Base-by-base conservation (phyloP, 1,140 invertebrate species). In the Nautilus pompilius region DNA sequence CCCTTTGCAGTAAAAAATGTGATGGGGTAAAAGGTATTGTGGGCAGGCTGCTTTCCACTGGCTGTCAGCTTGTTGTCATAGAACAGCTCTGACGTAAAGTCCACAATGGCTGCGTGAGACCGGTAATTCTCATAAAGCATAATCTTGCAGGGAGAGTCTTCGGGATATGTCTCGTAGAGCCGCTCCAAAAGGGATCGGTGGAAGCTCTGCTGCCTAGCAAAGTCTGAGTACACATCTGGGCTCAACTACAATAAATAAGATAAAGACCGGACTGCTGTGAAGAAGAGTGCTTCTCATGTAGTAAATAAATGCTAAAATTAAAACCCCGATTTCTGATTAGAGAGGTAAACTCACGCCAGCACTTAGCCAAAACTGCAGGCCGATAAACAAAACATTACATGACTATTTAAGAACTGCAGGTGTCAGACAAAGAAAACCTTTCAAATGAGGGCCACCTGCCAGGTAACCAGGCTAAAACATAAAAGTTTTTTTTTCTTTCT, bases 41-140 rank as follows among this genome's bases (percentile, higher is more conserved):
- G 90, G 6, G 84, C 76, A 0, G 87, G 86, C 70, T 89, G 87
- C 65, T 89, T 88, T 6, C 88, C 89, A 56, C 88, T 89, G 10
- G 90, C 87, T 26, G 90, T 85, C 53, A 93, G 82, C 71, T 90
- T 88, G 62, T 90, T 89, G 55, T 91, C 90, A 77, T 95, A 95
- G 76, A 94, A 92, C 0, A 91, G 83, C 67, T 91, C 89, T 0
- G 91, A 93, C 1, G 91, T 92, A 71, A 91, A 90, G 67, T 87
- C 79, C 30, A 93, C 89, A 30, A 95, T 93, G 30, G 90, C 90
- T 58, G 89, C 86, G 79, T 94, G 92, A 0, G 92, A 91, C 41
- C 93, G 85, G 74, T 95, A 95, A 74, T 94, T 95, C 79, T 93
- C 91, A 73, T 90, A 90, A 0, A 95, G 82, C 65, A 93, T 85